Evolutionary conservation across 2,113 vertebrate genomes (phyloP).

Genomic region (Syngnathus floridae): DNA sequence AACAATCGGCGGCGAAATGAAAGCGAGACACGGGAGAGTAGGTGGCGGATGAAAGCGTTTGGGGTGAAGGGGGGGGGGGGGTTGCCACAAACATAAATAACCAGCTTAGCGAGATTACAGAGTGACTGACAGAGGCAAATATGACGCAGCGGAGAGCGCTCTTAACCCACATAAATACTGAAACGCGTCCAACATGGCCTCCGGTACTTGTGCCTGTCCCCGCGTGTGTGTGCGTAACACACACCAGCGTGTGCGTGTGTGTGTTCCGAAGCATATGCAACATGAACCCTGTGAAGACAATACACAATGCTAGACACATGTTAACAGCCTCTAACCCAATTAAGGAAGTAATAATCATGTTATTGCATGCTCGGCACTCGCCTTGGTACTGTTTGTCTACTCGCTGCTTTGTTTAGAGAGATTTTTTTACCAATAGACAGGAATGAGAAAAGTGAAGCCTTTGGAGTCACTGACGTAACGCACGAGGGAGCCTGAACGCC

Average conservation of each 20-base stretch:
- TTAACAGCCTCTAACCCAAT: background rate
- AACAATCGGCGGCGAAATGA: constrained; percentile 36
- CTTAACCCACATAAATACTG: constrained; percentile 64
- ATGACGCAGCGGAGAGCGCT: constrained; percentile 60
- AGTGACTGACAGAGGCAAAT: constrained; percentile 58
- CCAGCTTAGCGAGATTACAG: constrained; percentile 69
- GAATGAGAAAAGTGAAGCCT: background rate
- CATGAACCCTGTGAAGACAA: constrained; percentile 2
- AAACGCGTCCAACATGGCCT: constrained; percentile 57
- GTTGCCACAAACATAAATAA: constrained; percentile 67
- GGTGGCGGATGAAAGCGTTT: constrained; percentile 57
- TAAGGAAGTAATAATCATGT: background rate
- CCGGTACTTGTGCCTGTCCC: constrained; percentile 29
- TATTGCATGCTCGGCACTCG: background rate
- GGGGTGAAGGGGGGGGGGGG: constrained; percentile 38
- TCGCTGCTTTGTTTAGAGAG: background rate
- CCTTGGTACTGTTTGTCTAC: background rate
- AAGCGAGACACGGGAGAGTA: constrained; percentile 49
- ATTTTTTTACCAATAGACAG: background rate
- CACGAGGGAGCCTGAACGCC: background rate
- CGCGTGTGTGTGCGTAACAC: background rate
- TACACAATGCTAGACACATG: background rate
- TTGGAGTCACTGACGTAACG: background rate
- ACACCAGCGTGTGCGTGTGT: background rate
- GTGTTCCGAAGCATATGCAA: background rate